Conservation (phyloP, 2,797 vertebrate species). For the Cirrhinus molitorella region DNA sequence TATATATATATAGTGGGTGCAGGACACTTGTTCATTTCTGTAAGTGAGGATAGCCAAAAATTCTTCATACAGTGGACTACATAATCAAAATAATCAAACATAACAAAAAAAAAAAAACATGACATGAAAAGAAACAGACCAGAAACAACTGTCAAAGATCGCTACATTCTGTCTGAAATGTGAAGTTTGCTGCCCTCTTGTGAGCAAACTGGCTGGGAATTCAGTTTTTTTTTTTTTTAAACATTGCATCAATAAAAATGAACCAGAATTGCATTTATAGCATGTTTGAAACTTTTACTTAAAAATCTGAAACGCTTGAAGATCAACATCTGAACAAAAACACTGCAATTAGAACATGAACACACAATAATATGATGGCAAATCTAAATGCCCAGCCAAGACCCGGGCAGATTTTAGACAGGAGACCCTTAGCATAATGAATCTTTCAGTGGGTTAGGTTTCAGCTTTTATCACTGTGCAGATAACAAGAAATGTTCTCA, state of each 20-base stretch:
- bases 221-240: neutral
- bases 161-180: neutral
- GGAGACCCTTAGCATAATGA: neutral
- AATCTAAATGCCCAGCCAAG: neutral
- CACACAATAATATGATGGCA: neutral
- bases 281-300: neutral
- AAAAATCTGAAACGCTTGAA: neutral
- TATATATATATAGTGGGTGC: too few species aligned
- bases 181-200: conserved; percentile 54
- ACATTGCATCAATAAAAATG: neutral
- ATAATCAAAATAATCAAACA: too few species aligned
- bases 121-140: too few species aligned
- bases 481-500: neutral
- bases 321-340: neutral
- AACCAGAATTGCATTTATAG: neutral
- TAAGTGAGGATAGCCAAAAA: too few species aligned
- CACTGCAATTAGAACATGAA: neutral
- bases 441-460: neutral
- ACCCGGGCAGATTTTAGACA: neutral
- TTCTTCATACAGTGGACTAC: too few species aligned
- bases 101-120: too few species aligned
- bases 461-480: neutral
- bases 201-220: conserved; percentile 7
- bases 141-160: neutral
- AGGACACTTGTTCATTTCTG: too few species aligned